Evolutionary conservation across 2,888 invertebrate genomes (phyloP).

Genomic region (Camponotus fellah): DNA sequence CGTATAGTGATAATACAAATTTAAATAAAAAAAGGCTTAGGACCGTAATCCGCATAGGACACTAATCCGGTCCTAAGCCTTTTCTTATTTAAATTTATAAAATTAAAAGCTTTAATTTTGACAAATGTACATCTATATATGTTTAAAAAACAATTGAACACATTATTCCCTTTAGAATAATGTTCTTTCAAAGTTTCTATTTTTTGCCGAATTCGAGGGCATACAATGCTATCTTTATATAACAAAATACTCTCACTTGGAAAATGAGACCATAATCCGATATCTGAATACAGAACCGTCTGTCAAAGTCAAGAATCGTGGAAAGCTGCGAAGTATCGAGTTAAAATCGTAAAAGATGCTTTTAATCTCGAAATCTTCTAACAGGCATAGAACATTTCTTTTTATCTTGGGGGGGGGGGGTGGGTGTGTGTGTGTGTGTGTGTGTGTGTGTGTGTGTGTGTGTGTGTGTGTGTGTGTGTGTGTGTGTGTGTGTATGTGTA

Average conservation of each 20-base stretch:
- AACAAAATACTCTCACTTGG: constrained; percentile 29
- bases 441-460: background rate
- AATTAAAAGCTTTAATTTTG: background rate
- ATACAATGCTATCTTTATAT: constrained; percentile 67
- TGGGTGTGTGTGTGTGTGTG: background rate
- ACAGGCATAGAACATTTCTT: background rate
- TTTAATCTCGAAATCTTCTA: constrained; percentile 28
- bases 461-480: background rate
- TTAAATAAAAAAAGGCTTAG: too few relatives aligned
- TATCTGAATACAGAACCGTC: constrained; percentile 69
- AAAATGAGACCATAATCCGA: constrained; percentile 60
- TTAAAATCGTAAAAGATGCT: constrained; percentile 43
- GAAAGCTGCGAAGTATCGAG: constrained; percentile 61
- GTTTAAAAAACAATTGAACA: background rate
- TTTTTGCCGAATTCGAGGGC: constrained; percentile 5
- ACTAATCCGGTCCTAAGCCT: too few relatives aligned
- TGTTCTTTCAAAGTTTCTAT: background rate
- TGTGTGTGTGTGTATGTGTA: background rate
- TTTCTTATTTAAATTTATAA: background rate
- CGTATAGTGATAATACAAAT: too few relatives aligned
- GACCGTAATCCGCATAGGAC: too few relatives aligned
- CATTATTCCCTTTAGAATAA: background rate
- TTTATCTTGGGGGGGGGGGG: too few relatives aligned
- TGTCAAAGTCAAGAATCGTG: constrained; percentile 66
- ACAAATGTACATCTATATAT: background rate